Evolutionary conservation across 1,140 invertebrate species (phyloP).

Genomic region (Leptinotarsa texana): DNA sequence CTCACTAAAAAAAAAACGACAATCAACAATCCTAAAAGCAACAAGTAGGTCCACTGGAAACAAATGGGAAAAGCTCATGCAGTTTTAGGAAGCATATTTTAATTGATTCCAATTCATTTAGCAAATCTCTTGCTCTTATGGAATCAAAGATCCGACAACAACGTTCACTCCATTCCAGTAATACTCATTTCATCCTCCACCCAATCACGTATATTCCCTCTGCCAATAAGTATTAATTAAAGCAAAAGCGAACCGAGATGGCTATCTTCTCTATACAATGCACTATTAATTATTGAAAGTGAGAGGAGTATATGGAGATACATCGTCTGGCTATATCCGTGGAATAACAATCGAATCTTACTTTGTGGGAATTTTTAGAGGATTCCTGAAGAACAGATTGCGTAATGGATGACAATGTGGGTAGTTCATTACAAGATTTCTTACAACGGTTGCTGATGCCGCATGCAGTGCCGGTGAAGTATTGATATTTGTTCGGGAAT

Average conservation of each 20-base stretch:
- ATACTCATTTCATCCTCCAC: background rate
- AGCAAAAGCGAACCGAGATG: conserved; percentile 1
- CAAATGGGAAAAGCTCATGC: too few relatives aligned
- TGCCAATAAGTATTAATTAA: conserved; percentile 7
- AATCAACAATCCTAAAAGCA: too few relatives aligned
- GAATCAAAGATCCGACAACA: background rate
- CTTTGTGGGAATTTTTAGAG: background rate
- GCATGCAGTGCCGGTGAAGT: too few relatives aligned
- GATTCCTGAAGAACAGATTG: background rate
- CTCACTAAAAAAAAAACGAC: too few relatives aligned
- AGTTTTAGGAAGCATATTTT: too few relatives aligned
- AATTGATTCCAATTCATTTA: too few relatives aligned
- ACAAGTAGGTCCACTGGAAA: too few relatives aligned
- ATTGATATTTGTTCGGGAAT: too few relatives aligned
- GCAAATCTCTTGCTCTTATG: too few relatives aligned
- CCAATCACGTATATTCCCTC: conserved; percentile 1
- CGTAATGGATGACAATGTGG: background rate
- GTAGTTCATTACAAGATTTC: background rate
- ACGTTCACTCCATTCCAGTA: background rate
- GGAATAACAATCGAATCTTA: conserved; percentile 8
- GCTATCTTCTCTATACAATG: conserved; percentile 8
- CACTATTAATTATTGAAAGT: conserved; percentile 7
- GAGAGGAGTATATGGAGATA: background rate
- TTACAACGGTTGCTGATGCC: background rate
- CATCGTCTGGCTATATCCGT: background rate